phyloP scores from a whole-genome alignment of 2,113 vertebrate species.

The Lophius piscatorius region DNA sequence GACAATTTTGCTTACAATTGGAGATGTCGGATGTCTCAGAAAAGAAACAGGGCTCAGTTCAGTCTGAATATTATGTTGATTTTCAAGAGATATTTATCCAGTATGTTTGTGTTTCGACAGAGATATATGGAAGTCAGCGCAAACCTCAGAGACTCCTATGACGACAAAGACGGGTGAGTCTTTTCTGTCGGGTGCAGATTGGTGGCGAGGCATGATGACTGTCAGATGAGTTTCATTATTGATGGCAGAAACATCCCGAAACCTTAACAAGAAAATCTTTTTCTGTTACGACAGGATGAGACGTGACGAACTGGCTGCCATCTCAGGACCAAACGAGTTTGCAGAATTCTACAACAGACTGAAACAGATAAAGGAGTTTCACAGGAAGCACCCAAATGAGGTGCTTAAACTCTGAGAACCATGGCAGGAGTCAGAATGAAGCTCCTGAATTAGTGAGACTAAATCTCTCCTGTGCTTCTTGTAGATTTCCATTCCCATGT shows the following conservation, averaged over 20 bases:
- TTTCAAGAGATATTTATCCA: not conserved
- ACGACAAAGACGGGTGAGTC: conserved; percentile 96
- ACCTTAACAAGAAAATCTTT: not conserved
- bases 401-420: conserved; percentile 66
- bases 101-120: conserved; percentile 68
- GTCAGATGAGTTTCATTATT: too few species aligned
- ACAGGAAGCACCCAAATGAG: conserved; percentile 97
- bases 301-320: conserved; percentile 93
- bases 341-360: conserved; percentile 97
- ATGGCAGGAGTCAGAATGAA: too few species aligned
- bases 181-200: too few species aligned
- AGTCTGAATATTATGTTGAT: not conserved
- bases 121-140: conserved; percentile 96
- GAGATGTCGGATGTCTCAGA: too few species aligned
- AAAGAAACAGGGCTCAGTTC: not conserved
- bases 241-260: too few species aligned
- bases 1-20: too few species aligned
- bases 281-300: conserved; percentile 81
- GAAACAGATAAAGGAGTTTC: conserved; percentile 98
- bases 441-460: not conserved
- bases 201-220: too few species aligned
- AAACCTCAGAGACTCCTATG: conserved; percentile 91
- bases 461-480: not conserved
- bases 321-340: conserved; percentile 97
- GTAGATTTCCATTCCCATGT: conserved; percentile 98